Conservation (phyloP, 2,113 vertebrate genomes). For the Rousettus leschenaultii region DNA sequence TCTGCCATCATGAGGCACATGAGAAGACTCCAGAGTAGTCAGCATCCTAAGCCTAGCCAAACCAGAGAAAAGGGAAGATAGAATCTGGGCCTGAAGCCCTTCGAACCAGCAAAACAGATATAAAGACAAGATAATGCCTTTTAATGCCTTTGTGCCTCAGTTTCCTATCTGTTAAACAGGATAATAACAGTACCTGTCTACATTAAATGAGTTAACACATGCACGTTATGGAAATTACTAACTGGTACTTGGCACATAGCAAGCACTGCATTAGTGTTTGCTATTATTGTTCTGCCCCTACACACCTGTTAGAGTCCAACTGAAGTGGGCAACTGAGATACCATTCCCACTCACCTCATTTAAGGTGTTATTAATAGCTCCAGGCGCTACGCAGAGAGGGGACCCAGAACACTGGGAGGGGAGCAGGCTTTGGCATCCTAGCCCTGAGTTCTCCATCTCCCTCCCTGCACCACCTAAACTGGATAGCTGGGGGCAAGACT, state of each 20-base stretch:
- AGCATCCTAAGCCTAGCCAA: background rate
- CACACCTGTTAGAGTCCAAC: background rate
- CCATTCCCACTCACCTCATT: background rate
- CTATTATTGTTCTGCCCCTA: background rate
- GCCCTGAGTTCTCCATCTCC: background rate
- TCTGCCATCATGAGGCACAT: background rate
- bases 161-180: background rate
- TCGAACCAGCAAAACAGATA: background rate
- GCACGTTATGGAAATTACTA: background rate
- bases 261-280: background rate
- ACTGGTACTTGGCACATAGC: accelerated
- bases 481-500: background rate
- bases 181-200: background rate
- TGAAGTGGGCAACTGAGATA: background rate
- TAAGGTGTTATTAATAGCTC: background rate
- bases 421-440: background rate
- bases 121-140: accelerated
- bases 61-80: background rate
- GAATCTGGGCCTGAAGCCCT: background rate
- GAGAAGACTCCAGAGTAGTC: background rate
- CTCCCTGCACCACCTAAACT: background rate
- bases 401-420: background rate
- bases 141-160: background rate
- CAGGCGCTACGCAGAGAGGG: no score
- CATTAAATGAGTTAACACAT: background rate